Evolutionary conservation across 2,113 vertebrate species (phyloP).

Genomic region (Hiodon alosoides): DNA sequence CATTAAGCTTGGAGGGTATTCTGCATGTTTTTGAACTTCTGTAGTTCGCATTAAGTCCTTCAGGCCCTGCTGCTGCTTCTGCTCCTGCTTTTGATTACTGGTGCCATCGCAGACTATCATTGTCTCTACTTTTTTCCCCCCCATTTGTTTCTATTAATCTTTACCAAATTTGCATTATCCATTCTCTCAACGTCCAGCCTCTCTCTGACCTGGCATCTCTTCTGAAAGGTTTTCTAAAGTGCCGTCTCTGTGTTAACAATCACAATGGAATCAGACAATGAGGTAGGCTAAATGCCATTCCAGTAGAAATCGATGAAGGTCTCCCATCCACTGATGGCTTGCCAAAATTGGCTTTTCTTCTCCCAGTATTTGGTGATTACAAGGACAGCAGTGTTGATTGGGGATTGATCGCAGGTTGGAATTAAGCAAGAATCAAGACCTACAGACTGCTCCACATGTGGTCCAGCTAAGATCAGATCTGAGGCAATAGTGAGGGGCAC

Average conservation of each 20-base stretch:
- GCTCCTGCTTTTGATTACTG: background rate
- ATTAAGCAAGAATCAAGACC: conserved; percentile 43
- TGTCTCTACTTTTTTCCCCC: background rate
- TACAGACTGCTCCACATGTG: no score
- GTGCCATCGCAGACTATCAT: background rate
- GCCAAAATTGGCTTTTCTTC: conserved; percentile 52
- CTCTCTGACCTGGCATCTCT: conserved; percentile 38
- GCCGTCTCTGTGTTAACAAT: conserved; percentile 51
- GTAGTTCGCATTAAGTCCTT: conserved; percentile 12
- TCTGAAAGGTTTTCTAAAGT: conserved; percentile 17
- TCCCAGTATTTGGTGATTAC: conserved; percentile 53
- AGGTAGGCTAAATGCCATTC: conserved; percentile 40
- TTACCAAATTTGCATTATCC: conserved; percentile 1
- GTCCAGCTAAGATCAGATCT: no score
- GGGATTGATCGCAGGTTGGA: conserved; percentile 55
- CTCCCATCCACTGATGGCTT: conserved; percentile 39
- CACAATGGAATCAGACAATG: conserved; percentile 8
- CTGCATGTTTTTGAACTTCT: conserved; percentile 3
- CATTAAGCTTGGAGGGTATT: background rate
- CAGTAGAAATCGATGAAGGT: conserved; percentile 51
- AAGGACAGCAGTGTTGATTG: conserved; percentile 49
- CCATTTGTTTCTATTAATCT: conserved; percentile 17
- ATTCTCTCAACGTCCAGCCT: conserved; percentile 6
- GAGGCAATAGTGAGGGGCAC: no score
- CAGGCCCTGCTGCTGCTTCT: background rate